Conservation (phyloP, 2,797 vertebrate species). For the Malurus splendens region DNA sequence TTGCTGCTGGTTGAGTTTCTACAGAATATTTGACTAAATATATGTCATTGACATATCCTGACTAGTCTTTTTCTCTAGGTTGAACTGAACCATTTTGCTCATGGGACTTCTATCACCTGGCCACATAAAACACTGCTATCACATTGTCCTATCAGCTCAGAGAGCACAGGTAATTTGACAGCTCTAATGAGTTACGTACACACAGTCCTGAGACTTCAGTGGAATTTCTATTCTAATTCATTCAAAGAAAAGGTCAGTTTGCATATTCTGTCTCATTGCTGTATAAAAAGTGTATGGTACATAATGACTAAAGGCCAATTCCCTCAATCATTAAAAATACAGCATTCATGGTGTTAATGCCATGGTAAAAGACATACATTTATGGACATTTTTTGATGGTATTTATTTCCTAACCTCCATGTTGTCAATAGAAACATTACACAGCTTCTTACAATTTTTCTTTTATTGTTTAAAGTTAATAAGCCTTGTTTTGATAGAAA, state of each 20-base stretch:
- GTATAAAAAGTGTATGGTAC: neutral
- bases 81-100: neutral
- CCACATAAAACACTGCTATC: neutral
- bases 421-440: neutral
- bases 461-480: neutral
- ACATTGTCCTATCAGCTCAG: neutral
- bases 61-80: neutral
- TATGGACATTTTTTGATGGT: neutral
- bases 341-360: neutral
- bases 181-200: neutral
- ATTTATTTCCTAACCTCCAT: neutral
- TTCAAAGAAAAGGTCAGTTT: slow-evolving; percentile 33
- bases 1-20: neutral
- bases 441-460: neutral
- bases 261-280: neutral
- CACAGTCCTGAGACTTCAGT: neutral
- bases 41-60: neutral
- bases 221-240: neutral
- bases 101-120: neutral
- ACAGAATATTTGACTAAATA: neutral
- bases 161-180: neutral
- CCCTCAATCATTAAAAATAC: neutral
- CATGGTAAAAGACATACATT: neutral
- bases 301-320: slow-evolving; percentile 15
- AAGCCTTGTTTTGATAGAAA: neutral